These are phyloP conservation scores for Meloidogyne hapla DNA, from an alignment of 1,140 invertebrate genomes.

Conservation along the genomic window DNA sequence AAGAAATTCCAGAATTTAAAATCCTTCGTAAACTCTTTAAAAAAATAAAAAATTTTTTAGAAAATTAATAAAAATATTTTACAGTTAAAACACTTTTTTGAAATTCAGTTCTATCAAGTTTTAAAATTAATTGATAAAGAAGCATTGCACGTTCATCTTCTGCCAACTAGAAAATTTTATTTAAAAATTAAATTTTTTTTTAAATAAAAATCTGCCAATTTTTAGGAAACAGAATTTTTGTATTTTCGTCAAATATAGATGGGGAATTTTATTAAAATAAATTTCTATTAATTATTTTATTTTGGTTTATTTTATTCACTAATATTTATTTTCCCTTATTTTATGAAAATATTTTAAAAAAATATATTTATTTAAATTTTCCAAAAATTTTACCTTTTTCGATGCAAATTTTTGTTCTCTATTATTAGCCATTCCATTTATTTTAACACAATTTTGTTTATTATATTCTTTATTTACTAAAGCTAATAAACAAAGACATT, in stretches of 20 bases:
- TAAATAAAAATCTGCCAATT: too few species aligned
- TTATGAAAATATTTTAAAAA: too few species aligned
- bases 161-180: neutral
- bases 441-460: neutral
- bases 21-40: slow-evolving; percentile 9
- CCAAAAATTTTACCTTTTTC: neutral
- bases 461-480: neutral
- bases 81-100: neutral
- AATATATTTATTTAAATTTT: neutral
- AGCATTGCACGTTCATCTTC: slow-evolving; percentile 9
- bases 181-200: neutral
- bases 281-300: neutral
- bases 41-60: neutral
- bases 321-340: too few species aligned
- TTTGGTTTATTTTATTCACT: too few species aligned
- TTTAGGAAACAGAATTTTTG: too few species aligned
- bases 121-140: slow-evolving; percentile 11
- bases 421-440: neutral
- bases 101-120: slow-evolving; percentile 8
- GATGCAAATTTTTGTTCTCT: neutral
- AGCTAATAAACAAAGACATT: slow-evolving; percentile 2
- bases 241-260: too few species aligned
- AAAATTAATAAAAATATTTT: neutral
- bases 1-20: neutral
- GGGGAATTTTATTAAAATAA: too few species aligned